These are phyloP conservation scores for Geopemphigus sp. DNA, from an alignment of 1,140 invertebrate genomes.

Conservation along the genomic window DNA sequence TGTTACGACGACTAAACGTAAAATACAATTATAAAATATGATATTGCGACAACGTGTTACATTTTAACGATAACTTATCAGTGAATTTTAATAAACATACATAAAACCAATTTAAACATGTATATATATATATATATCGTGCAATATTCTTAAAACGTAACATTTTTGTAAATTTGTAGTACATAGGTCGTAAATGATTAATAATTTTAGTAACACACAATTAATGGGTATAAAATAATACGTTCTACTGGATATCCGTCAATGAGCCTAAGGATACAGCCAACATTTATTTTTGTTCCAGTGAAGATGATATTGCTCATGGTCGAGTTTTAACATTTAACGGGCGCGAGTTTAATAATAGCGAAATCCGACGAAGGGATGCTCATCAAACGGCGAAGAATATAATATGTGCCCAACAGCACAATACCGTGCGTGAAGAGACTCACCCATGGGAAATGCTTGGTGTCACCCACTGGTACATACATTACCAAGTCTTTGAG, in stretches of 20 bases:
- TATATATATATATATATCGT: no score
- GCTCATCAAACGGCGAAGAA: conserved; percentile 14
- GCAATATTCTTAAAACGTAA: background rate
- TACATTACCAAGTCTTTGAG: conserved; percentile 35
- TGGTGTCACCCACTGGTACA: conserved; percentile 28
- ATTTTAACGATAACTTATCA: background rate
- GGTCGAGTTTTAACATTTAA: conserved; percentile 23
- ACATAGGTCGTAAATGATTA: background rate
- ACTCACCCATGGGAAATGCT: background rate
- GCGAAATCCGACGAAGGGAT: background rate
- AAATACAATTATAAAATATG: background rate
- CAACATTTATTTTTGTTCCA: background rate
- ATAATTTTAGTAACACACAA: conserved; percentile 7
- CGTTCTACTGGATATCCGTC: background rate
- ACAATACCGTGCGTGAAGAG: conserved; percentile 20
- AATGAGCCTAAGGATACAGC: conserved; percentile 3
- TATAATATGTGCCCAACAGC: conserved; percentile 29
- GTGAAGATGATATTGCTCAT: no score
- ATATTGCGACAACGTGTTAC: no score
- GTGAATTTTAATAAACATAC: background rate
- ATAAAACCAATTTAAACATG: background rate
- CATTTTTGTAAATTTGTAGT: background rate
- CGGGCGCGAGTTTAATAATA: background rate
- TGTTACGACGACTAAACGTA: background rate
- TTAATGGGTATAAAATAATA: background rate